Conservation (phyloP, 2,113 vertebrate genomes). For the Peromyscus maniculatus region DNA sequence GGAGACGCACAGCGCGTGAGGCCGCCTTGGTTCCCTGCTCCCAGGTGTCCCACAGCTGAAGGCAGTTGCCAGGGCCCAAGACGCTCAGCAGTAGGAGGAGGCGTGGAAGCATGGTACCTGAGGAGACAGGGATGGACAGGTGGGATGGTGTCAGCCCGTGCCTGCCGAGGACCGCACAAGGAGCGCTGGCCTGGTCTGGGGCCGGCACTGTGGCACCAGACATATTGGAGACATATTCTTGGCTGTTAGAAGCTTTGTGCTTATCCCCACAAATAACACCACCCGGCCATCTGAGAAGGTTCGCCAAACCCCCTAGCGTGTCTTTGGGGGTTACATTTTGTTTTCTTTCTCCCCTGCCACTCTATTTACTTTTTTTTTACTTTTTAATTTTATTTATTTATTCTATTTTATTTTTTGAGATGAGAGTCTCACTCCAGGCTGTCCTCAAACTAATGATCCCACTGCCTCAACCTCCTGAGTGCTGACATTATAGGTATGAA, state of each 20-base stretch:
- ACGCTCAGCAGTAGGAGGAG: conserved; percentile 54
- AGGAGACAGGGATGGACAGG: neutral
- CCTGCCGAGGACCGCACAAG: rapidly evolving
- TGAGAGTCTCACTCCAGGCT: neutral
- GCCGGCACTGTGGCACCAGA: too few species aligned
- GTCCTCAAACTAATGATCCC: neutral
- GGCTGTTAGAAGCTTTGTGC: neutral
- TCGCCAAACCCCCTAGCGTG: too few species aligned
- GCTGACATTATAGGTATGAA: neutral
- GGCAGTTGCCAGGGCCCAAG: neutral
- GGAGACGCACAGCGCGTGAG: neutral
- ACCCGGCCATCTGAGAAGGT: neutral
- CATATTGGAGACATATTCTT: neutral
- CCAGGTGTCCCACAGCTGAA: rapidly evolving
- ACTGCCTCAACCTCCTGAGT: neutral
- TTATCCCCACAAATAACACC: neutral
- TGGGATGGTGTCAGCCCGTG: too few species aligned
- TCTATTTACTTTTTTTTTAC: neutral
- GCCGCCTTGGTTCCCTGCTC: rapidly evolving
- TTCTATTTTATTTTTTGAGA: neutral
- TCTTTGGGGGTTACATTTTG: neutral
- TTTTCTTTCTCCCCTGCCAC: neutral
- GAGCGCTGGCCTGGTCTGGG: neutral
- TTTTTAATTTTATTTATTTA: neutral
- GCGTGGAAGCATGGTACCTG: conserved; percentile 79